A percentile compares a stretch with the other conserved stretches of the same genome.
Evolutionary conservation across 2,888 invertebrate genomes (phyloP).

Genomic region (Drosophila parthenogenetica): DNA sequence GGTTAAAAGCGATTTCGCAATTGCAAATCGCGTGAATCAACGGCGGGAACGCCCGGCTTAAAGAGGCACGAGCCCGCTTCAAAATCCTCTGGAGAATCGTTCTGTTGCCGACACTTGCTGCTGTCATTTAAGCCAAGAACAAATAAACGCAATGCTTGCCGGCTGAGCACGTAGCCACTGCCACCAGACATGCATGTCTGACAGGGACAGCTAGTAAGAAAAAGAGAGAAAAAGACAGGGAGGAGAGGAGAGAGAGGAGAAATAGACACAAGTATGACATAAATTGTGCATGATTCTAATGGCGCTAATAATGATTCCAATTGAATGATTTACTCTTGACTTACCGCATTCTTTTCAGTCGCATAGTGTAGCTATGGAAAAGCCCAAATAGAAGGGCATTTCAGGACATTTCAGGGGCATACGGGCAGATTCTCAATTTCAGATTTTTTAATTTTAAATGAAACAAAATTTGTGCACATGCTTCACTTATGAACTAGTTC

Average conservation of each 20-base stretch:
- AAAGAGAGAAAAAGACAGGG: neutral
- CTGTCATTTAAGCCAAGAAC: slow-evolving; percentile 89
- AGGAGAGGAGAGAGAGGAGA: neutral
- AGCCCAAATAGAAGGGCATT: slow-evolving; percentile 94
- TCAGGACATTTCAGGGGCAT: slow-evolving; percentile 91
- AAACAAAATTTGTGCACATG: neutral
- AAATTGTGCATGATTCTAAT: neutral
- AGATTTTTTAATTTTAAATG: neutral
- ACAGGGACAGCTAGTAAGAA: neutral
- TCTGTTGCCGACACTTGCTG: slow-evolving; percentile 85
- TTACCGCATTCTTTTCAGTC: slow-evolving; percentile 75
- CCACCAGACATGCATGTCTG: slow-evolving; percentile 95
- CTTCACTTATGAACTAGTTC: too few species aligned
- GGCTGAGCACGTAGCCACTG: slow-evolving; percentile 96
- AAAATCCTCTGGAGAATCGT: slow-evolving; percentile 85
- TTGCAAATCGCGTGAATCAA: slow-evolving; percentile 93
- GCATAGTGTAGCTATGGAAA: slow-evolving; percentile 89
- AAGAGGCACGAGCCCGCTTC: slow-evolving; percentile 89
- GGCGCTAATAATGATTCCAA: neutral
- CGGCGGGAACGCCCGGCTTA: slow-evolving; percentile 92
- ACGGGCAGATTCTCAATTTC: slow-evolving; percentile 95
- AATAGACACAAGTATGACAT: neutral
- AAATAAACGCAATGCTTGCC: slow-evolving; percentile 89
- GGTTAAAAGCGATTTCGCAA: slow-evolving; percentile 97
- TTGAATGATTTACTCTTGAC: slow-evolving; percentile 83